Base-by-base conservation (phyloP, 2,888 invertebrate genomes). In the Lumbricus terrestris region DNA sequence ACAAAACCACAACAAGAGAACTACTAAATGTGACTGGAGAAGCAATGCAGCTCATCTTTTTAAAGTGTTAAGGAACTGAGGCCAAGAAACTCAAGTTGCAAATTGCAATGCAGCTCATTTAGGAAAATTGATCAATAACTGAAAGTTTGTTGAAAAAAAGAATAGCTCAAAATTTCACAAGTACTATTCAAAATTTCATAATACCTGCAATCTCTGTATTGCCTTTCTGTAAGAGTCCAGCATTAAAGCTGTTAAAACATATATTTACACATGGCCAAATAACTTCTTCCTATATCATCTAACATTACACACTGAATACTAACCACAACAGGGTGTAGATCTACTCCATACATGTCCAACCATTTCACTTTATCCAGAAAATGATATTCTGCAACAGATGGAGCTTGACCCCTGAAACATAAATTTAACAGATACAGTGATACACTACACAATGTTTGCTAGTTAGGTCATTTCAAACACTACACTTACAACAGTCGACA, bases 341-440 rank as follows among this genome's bases (percentile, higher is more conserved):
- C 98, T 89, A 98, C 98, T 89, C 99, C 99, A 95, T 98, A 99
- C 97, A 98, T 98, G 95, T 99, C 98, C 94, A 98, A 96, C 98
- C 98, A 98, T 96, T 98, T 98, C 93, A 98, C 98, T 96, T 98
- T 98, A 95, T 99, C 98, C 95, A 99, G 96, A 96, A 97, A 99
- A 96, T 97, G 97, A 93, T 98, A 96, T 96, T 99, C 98, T 69
- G 98, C 98, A 93, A 97, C 97, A 90, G 98, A 97, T 91, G 98
- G 98, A 93, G 97, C 96, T 95, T 97, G 97, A 92, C 98, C 98
- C 92, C 97, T 97, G 96, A 18, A 92, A 93, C 88, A 89, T 69
- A 29, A 69, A 69, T 13, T n/a, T 13, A 29, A 11, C 29, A 69
- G n/a, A 69, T 69, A 69, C 29, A n/a, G 8, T n/a, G n/a, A 69